Base-by-base conservation (phyloP, 2,113 vertebrate genomes). In the Murina feae region DNA sequence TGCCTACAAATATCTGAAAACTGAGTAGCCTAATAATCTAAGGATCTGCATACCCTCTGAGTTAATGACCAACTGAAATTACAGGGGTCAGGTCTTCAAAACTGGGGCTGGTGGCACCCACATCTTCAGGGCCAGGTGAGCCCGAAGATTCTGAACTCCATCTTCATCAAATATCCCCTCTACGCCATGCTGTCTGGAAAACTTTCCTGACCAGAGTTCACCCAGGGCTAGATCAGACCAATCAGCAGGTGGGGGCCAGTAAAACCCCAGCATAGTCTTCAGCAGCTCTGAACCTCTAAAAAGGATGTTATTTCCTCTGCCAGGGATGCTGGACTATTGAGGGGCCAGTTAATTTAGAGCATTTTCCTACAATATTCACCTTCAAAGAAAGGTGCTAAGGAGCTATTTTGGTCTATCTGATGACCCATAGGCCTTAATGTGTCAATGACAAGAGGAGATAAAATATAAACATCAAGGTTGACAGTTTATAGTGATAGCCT, bases 11-110 rank as follows among this genome's bases (percentile, higher is more conserved):
- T 21, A 7, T 16, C 63, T 68, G 23, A 44, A 86, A 81, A 23
- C 20, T n/a, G 30, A 6, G 2, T 5, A 58, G 37, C 32, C 18
- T 44, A 11, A 16, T n/a, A 71, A 35, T 60, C 2, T 13, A 42
- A 13, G 23, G 7, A 12, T 32, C 4, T 17, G 13, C 8, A 4
- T 1, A 2, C 4, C 21, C 30, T 25, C 47, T 23, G 14, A 8
- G 30, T 44, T 39, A 20, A 21, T 65, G 49, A 37, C 28, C 49
- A 37, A 32, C 49, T 39, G 44, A 3, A n/a, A 35, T 86, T 25
- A 8, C 12, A 47, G 53, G 37, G 28, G 4, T 75, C 30, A 4
- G 1, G 1, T 72, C 25, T 47, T 53, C 72, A 28, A 65, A 9
- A 30, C 2, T 2, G 1, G 6, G 21, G 28, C 78, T 80, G 28